Evolutionary conservation across 2,113 vertebrate genomes (phyloP).

Genomic region (Chiloscyllium plagiosum): DNA sequence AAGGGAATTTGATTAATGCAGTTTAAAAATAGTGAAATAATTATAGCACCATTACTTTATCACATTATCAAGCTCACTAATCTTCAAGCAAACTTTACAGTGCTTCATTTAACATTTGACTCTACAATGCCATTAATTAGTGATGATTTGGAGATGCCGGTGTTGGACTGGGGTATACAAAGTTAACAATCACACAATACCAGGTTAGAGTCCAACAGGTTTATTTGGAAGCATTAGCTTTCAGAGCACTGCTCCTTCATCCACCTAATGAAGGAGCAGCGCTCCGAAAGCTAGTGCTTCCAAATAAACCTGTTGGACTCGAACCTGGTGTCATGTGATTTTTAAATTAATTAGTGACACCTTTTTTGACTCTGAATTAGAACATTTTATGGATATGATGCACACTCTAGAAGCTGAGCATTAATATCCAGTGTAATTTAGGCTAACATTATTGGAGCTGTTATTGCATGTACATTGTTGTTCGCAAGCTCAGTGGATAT

Average conservation of each 20-base stretch:
- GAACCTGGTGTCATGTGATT: no score
- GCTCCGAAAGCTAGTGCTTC: no score
- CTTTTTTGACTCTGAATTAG: not conserved
- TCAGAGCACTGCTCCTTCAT: no score
- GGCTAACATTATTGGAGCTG: not conserved
- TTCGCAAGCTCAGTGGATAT: not conserved
- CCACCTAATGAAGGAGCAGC: no score
- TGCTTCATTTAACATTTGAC: not conserved
- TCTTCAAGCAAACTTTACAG: not conserved
- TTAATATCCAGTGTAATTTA: not conserved
- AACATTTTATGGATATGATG: not conserved
- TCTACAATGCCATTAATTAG: not conserved
- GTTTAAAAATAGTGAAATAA: slow-evolving; percentile 9
- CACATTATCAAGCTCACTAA: not conserved
- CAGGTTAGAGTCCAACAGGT: no score
- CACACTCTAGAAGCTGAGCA: not conserved
- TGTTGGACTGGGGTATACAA: no score
- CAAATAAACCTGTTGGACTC: no score
- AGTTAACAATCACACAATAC: no score
- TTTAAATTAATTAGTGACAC: not conserved
- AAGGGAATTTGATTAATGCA: not conserved
- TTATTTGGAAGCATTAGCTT: no score
- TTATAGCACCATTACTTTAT: not conserved
- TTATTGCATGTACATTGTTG: not conserved
- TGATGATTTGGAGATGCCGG: not conserved